phyloP scores from a whole-genome alignment of 2,797 vertebrate genomes.

The Enteromius paludinosus region DNA sequence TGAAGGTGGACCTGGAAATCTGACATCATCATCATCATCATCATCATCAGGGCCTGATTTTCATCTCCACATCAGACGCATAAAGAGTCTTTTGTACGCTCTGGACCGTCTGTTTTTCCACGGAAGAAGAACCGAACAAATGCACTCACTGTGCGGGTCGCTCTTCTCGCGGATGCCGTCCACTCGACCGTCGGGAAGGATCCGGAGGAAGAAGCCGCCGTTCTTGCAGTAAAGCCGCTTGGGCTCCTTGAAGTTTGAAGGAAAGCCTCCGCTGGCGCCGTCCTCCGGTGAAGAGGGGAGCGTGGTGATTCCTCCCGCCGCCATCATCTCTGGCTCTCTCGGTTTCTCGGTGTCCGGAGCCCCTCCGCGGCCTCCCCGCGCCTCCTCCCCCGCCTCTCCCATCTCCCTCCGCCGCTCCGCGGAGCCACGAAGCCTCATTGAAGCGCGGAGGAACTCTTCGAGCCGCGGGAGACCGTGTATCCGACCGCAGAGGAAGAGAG shows the following conservation, averaged over 20 bases:
- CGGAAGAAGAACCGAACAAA: not conserved
- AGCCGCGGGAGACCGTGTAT: conserved; percentile 35
- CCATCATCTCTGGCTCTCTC: conserved; percentile 81
- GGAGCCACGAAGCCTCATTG: conserved; percentile 66
- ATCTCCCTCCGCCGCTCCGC: conserved; percentile 67
- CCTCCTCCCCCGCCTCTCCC: conserved; percentile 49
- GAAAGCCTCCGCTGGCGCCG: conserved; percentile 81
- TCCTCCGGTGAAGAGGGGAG: conserved; percentile 86
- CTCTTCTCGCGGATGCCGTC: conserved; percentile 93
- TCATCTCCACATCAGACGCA: not conserved
- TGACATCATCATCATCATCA: conserved; percentile 4
- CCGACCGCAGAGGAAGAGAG: conserved; percentile 13
- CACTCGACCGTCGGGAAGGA: conserved; percentile 90
- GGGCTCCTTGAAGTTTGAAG: conserved; percentile 90
- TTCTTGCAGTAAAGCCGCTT: conserved; percentile 97
- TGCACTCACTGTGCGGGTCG: conserved; percentile 91
- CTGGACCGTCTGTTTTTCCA: conserved; percentile 8
- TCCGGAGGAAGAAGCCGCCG: conserved; percentile 94
- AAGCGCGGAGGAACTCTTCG: conserved; percentile 65
- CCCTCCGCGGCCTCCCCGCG: conserved; percentile 53
- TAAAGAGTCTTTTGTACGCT: not conserved
- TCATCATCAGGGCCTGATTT: not conserved
- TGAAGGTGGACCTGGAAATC: not conserved
- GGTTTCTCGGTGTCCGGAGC: conserved; percentile 64
- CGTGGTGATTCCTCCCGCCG: conserved; percentile 88